Conservation (phyloP, 2,888 invertebrate species). For the Marasmarcha lunaedactyla region DNA sequence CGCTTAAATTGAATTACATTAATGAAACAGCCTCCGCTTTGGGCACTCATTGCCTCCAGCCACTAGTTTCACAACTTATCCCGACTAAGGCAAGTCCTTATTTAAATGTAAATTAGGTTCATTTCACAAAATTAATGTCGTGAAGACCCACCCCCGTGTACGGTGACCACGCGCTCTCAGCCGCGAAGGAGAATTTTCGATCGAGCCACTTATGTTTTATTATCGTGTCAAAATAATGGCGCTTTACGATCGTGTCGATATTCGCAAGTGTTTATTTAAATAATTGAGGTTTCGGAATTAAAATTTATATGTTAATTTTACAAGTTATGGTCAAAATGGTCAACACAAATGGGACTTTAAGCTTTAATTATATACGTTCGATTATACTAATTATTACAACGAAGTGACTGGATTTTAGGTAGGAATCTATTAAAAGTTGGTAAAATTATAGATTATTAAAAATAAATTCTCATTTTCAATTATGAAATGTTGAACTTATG, state of each 20-base stretch:
- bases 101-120: constrained; percentile 93
- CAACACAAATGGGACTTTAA: not conserved
- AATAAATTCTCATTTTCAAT: no score
- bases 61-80: constrained; percentile 70
- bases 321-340: not conserved
- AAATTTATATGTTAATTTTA: constrained; percentile 9
- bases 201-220: constrained; percentile 27
- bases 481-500: no score
- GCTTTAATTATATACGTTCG: no score
- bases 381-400: no score
- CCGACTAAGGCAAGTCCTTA: constrained; percentile 76
- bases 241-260: constrained; percentile 26
- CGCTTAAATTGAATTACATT: constrained; percentile 65
- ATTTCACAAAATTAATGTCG: constrained; percentile 90
- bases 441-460: no score
- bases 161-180: constrained; percentile 31
- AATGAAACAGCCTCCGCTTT: constrained; percentile 63
- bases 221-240: constrained; percentile 31
- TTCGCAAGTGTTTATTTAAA: constrained; percentile 12
- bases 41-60: constrained; percentile 57
- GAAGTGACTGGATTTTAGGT: no score
- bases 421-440: no score
- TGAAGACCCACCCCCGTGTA: constrained; percentile 67
- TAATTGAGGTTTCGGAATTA: constrained; percentile 2
- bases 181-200: constrained; percentile 20